Evolutionary conservation across 1,140 invertebrate species (phyloP).

Genomic region (Leptonema lineaticorne): DNA sequence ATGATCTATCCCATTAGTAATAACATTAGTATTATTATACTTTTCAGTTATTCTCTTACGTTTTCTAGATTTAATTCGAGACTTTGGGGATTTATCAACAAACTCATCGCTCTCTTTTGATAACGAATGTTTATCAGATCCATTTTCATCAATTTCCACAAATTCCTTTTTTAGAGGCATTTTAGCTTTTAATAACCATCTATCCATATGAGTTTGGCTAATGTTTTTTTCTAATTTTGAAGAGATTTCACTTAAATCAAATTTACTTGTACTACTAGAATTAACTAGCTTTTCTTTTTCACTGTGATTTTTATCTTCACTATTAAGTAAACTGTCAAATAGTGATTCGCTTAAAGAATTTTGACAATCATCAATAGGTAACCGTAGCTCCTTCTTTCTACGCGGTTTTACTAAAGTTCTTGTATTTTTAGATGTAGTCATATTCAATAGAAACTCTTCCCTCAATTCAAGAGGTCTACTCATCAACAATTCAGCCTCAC

Average conservation of each 20-base stretch:
- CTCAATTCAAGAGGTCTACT: constrained; percentile 50
- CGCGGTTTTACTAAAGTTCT: constrained; percentile 43
- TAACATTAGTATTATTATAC: not conserved
- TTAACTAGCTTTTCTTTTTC: constrained; percentile 49
- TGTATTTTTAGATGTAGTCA: constrained; percentile 11
- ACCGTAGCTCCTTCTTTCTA: constrained; percentile 48
- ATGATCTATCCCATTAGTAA: not conserved
- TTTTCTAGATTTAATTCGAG: not conserved
- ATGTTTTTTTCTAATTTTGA: constrained; percentile 48
- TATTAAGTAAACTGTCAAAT: constrained; percentile 50
- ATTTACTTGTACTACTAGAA: constrained; percentile 51
- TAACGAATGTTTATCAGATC: not conserved
- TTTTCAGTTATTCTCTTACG: not conserved
- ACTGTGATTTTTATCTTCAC: not conserved
- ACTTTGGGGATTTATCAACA: not conserved
- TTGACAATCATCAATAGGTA: constrained; percentile 39
- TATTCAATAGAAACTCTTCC: constrained; percentile 46
- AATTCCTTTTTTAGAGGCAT: not conserved
- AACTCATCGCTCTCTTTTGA: too few relatives aligned
- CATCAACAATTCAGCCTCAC: constrained; percentile 57
- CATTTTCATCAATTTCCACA: not conserved
- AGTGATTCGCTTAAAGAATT: constrained; percentile 54
- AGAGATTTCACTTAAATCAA: constrained; percentile 44
- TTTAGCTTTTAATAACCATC: constrained; percentile 50
- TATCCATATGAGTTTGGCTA: constrained; percentile 55